Percentiles rank a stretch among this genome's conserved stretches.
phyloP scores from a whole-genome alignment of 2,797 vertebrate genomes.

The Pantherophis alleghaniensis region DNA sequence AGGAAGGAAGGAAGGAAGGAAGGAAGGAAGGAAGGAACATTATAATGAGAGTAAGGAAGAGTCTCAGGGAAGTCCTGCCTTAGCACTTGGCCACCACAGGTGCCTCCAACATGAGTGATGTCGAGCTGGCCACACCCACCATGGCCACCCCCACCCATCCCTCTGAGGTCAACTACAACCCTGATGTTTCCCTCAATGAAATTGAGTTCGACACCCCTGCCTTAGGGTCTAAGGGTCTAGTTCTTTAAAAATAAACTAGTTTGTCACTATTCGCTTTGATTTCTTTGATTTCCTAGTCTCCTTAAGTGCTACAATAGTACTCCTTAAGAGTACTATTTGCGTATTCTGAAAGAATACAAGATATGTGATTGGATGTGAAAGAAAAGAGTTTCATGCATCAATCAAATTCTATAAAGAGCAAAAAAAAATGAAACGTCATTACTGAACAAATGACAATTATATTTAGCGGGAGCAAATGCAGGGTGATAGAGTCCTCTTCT shows the following conservation, averaged over 20 bases:
- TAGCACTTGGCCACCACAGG: too few species aligned
- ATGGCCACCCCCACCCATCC: too few species aligned
- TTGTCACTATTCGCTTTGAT: constrained; percentile 66
- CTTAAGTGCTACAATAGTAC: accelerated
- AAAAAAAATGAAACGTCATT: neutral
- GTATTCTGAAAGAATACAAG: constrained; percentile 51
- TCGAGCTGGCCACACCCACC: too few species aligned
- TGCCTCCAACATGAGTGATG: too few species aligned
- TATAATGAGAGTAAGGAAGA: too few species aligned
- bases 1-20: too few species aligned
- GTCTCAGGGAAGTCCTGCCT: too few species aligned
- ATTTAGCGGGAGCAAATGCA: neutral
- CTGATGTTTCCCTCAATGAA: too few species aligned
- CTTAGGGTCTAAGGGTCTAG: neutral
- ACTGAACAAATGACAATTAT: neutral
- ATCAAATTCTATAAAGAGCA: neutral
- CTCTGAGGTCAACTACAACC: too few species aligned
- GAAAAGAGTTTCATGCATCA: neutral
- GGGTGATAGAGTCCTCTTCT: neutral
- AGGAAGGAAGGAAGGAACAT: too few species aligned
- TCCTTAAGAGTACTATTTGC: accelerated
- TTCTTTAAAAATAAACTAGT: neutral
- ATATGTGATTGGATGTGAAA: neutral
- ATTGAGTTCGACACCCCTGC: too few species aligned
- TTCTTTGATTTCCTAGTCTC: constrained; percentile 28